Evolutionary conservation across 2,113 vertebrate species (phyloP), one percentile per base, ranked within the genome.

Genomic region (Dasyprocta punctata): DNA sequence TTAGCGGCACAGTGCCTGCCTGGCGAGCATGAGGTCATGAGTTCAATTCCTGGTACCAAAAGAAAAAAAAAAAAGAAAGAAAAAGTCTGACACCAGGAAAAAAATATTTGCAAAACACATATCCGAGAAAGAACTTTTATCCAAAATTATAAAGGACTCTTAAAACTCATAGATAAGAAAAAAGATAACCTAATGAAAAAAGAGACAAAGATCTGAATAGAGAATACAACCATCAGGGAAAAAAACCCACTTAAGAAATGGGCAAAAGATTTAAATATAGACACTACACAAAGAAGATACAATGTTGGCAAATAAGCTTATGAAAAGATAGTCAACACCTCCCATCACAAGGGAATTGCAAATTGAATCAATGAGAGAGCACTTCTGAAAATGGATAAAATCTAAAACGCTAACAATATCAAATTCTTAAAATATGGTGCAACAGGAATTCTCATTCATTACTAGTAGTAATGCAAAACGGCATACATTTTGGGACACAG

Each of bases 21-120:
- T 54, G 54, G 54, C 12, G 2, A 54, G 54, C 14, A 54, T 54
- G 54, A 54, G 54, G 54, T 54, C 54, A 54, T 14, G 54, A 54
- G 54, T 54, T 54, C 14, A 17, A 54, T 54, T 54, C 12, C 14
- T 54, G 13, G 13, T 54, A 17, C 54, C 54, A 54, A 54, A 54
- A 54, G 54, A 16, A 54, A 54, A 54, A 54, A 54, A 17, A 54
- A 54, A 91, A 69, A 49, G 52, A 52, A 52, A 52, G 52, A 52
- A 87, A 94, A n/a, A 78, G 19, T 16, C 41, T 60, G 3, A 87
- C 38, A 80, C 1, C 36, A 33, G 33, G 61, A 78, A 49, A 86
- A 60, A 95, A 96, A 52, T 56, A 58, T 80, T 92, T 96, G 19
- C 24, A 90, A 90, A 89, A 81, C 20, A 92, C 41, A 65, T 47